These are phyloP conservation scores for Pterostichus madidus DNA, from an alignment of 2,888 invertebrate genomes.

Conservation along the genomic window DNA sequence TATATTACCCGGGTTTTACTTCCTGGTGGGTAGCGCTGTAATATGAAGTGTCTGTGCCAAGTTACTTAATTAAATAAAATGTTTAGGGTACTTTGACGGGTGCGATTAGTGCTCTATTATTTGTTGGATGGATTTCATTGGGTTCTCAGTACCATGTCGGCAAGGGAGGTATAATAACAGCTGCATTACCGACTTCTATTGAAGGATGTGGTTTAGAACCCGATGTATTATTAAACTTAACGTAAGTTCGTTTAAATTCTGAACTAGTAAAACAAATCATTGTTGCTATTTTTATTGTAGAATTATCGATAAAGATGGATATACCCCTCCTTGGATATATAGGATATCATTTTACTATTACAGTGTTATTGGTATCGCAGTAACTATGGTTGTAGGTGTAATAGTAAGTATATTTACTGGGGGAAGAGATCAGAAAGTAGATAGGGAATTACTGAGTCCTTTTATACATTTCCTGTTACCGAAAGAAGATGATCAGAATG, in stretches of 20 bases:
- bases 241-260: background rate
- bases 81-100: conserved; percentile 74
- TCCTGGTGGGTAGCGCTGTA: conserved; percentile 79
- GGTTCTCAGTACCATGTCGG: conserved; percentile 70
- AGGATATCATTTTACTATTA: conserved; percentile 85
- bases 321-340: conserved; percentile 77
- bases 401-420: conserved; percentile 82
- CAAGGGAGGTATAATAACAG: conserved; percentile 65
- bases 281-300: background rate
- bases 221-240: conserved; percentile 3
- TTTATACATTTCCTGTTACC: conserved; percentile 39
- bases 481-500: no score
- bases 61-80: background rate
- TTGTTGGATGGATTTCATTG: conserved; percentile 72
- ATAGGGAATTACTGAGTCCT: conserved; percentile 68
- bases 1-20: no score
- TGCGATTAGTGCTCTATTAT: conserved; percentile 70
- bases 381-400: conserved; percentile 81
- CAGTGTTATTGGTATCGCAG: conserved; percentile 81
- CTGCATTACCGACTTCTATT: conserved; percentile 67
- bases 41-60: background rate
- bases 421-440: conserved; percentile 75
- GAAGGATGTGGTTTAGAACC: conserved; percentile 65
- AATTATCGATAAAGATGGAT: background rate
- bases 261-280: background rate